Conservation (phyloP, 2,797 vertebrate species). For the Sebastes jordani region DNA sequence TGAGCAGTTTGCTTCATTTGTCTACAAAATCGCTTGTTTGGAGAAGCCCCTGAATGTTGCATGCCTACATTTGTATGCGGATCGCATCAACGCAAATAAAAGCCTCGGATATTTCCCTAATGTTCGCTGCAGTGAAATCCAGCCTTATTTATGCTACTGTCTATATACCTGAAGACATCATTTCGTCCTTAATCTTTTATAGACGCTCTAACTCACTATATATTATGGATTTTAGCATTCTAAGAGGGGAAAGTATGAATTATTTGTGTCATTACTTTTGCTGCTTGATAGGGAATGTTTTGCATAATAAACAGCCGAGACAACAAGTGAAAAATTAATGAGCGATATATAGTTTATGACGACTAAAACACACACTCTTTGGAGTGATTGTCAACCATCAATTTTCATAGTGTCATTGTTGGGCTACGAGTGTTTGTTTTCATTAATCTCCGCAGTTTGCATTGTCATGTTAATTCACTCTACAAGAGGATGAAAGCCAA, state of each 20-base stretch:
- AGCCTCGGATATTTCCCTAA: constrained; percentile 66
- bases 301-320: constrained; percentile 64
- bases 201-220: constrained; percentile 38
- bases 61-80: constrained; percentile 65
- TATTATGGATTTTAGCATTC: constrained; percentile 54
- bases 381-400: constrained; percentile 50
- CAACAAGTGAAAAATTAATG: constrained; percentile 71
- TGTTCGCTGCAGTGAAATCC: constrained; percentile 67
- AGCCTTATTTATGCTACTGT: constrained; percentile 50
- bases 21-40: constrained; percentile 63
- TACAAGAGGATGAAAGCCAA: constrained; percentile 41
- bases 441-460: constrained; percentile 50
- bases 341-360: constrained; percentile 50
- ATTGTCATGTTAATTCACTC: constrained; percentile 62
- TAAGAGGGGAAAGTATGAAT: constrained; percentile 55
- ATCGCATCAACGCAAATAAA: constrained; percentile 65
- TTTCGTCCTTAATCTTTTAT: constrained; percentile 49
- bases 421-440: constrained; percentile 48
- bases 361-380: constrained; percentile 19
- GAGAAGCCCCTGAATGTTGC: constrained; percentile 54
- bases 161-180: constrained; percentile 60
- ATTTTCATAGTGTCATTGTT: constrained; percentile 49
- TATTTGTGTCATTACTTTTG: constrained; percentile 67
- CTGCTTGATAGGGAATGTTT: constrained; percentile 65
- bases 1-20: constrained; percentile 65